These are phyloP conservation scores for rat (Rattus norvegicus) DNA, from an alignment of 2,113 vertebrate genomes.

Conservation along the genomic window DNA sequence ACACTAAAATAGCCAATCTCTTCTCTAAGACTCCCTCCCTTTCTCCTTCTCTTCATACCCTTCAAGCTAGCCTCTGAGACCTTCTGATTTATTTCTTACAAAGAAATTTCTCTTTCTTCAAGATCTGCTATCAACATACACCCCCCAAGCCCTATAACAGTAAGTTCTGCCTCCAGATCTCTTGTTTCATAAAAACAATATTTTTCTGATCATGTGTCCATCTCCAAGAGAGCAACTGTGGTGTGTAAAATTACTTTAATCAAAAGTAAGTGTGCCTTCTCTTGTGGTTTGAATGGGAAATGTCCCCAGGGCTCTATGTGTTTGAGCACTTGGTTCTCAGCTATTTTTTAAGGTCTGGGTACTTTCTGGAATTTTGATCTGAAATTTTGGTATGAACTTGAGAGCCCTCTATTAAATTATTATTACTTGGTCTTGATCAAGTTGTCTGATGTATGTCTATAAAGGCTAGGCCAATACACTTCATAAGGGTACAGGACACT, in stretches of 20 bases:
- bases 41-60: neutral
- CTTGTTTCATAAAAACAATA: neutral
- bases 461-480: neutral
- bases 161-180: neutral
- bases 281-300: neutral
- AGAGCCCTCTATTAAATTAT: neutral
- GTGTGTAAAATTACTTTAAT: neutral
- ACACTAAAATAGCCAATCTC: neutral
- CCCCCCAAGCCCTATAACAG: neutral
- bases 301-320: neutral
- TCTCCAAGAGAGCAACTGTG: neutral
- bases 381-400: neutral
- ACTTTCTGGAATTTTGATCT: neutral
- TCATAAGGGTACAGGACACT: neutral
- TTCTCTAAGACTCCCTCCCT: neutral
- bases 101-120: neutral
- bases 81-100: neutral
- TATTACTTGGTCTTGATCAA: neutral
- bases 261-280: neutral
- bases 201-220: neutral
- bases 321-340: neutral
- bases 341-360: neutral
- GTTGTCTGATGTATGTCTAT: neutral
- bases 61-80: neutral
- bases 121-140: neutral